Evolutionary conservation across 2,113 vertebrate species (phyloP).

Genomic region (Ovis canadensis): DNA sequence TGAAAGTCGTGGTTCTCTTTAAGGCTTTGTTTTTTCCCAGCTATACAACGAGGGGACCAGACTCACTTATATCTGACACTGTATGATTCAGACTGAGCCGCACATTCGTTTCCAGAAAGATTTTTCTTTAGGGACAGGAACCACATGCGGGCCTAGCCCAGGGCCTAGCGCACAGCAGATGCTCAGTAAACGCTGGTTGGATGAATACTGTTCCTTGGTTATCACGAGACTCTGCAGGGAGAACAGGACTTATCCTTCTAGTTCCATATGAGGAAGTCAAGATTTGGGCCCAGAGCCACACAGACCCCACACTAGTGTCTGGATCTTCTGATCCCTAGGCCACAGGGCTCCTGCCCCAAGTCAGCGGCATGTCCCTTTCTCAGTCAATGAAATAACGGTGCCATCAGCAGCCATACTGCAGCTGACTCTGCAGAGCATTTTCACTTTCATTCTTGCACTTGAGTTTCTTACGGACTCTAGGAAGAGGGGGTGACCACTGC

Average conservation of each 20-base stretch:
- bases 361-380: background rate
- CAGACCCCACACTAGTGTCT: fast-evolving
- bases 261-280: background rate
- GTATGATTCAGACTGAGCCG: background rate
- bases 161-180: background rate
- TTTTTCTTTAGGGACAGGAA: background rate
- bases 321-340: background rate
- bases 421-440: background rate
- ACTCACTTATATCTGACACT: background rate
- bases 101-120: background rate
- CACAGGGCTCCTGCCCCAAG: background rate
- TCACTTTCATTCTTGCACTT: background rate
- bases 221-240: background rate
- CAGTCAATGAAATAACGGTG: background rate
- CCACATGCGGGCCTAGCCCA: background rate
- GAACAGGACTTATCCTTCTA: background rate
- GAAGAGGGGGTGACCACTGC: background rate
- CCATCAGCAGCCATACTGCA: background rate
- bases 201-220: background rate
- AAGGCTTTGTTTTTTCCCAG: background rate
- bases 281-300: background rate
- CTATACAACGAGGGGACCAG: background rate
- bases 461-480: background rate
- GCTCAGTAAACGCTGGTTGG: background rate
- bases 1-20: background rate